phyloP scores from a whole-genome alignment of 2,113 vertebrate genomes.

The Brachyhypopomus occidentalis region DNA sequence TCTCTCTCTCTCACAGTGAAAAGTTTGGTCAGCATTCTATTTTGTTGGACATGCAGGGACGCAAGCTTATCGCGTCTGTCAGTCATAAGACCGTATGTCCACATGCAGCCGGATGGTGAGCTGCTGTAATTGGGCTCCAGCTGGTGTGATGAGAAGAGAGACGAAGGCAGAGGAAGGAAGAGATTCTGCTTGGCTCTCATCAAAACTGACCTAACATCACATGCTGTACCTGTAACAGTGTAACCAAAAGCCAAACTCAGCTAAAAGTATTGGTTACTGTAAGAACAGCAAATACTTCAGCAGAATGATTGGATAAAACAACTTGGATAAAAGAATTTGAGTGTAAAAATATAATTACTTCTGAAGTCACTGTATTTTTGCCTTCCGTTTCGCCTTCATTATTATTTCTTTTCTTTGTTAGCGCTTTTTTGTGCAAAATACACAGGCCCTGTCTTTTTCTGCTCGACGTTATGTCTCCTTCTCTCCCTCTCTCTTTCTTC shows the following conservation, averaged over 20 bases:
- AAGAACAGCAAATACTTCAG: not conserved
- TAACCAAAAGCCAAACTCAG: not conserved
- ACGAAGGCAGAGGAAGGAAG: not conserved
- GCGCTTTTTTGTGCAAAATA: no score
- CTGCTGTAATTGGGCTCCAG: conserved; percentile 60
- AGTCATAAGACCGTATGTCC: conserved; percentile 58
- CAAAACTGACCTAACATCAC: not conserved
- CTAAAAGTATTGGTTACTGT: not conserved
- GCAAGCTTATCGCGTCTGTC: conserved; percentile 12
- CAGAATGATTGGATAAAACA: not conserved
- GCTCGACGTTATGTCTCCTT: no score
- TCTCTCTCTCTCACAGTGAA: not conserved
- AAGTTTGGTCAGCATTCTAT: not conserved
- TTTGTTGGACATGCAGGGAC: conserved; percentile 8
- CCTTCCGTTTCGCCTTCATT: no score
- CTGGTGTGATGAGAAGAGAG: conserved; percentile 22
- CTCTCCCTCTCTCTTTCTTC: no score
- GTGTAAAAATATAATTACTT: not conserved
- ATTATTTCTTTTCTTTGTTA: no score
- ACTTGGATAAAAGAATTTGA: not conserved
- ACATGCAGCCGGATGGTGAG: conserved; percentile 66
- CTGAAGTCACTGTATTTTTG: no score
- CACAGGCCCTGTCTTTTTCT: no score
- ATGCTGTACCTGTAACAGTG: not conserved
- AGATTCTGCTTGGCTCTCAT: conserved; percentile 7